Base-by-base conservation (phyloP, 2,888 invertebrate species). In the Gnatocerus cornutus region DNA sequence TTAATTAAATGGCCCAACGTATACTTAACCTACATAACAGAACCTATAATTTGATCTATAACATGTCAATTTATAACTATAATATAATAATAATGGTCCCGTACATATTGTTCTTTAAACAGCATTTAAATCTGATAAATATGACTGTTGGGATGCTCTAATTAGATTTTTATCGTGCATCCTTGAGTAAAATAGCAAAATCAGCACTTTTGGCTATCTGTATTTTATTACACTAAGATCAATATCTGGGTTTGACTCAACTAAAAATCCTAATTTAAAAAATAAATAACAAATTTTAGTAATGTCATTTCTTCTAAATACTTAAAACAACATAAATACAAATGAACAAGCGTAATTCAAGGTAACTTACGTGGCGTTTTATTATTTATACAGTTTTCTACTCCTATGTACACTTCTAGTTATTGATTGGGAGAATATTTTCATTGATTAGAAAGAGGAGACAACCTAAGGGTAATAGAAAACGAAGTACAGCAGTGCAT, bases 311-410 rank as follows among this genome's bases (percentile, higher is more conserved):
- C 33, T 53, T 55, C 55, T 16, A 55, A 55, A 55, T 55, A 55
- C 55, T 53, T 10, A 10, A 41, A 55, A 21, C 16, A 39, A 55
- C 53, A 53, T 53, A 37, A 53, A 53, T 53, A 53, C 37, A 55
- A 21, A 55, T 55, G 55, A 55, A 21, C 53, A 53, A 53, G 13
- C 55, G 41, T 55, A 21, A 55, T 41, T 55, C 56, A 43, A 56
- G 56, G 41, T 56, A 27, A 39, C 56, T 56, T 56, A 43, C 56
- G 56, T 43, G 56, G 41, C 56, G n/a, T 56, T 39, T 56, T 56
- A 27, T 56, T 56, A 56, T 56, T 56, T 41, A 41, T 43, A n/a
- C 10, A 12, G 41, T 3, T 12, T 10, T 41, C 12, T 41, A 41
- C 12, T 41, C n/a, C 13, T 41, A 41, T 13, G 12, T 41, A 7